Percentiles rank a stretch among this genome's conserved stretches.
These are phyloP conservation scores for Amphipyra berbera DNA, from an alignment of 2,888 invertebrate species.

Conservation along the genomic window DNA sequence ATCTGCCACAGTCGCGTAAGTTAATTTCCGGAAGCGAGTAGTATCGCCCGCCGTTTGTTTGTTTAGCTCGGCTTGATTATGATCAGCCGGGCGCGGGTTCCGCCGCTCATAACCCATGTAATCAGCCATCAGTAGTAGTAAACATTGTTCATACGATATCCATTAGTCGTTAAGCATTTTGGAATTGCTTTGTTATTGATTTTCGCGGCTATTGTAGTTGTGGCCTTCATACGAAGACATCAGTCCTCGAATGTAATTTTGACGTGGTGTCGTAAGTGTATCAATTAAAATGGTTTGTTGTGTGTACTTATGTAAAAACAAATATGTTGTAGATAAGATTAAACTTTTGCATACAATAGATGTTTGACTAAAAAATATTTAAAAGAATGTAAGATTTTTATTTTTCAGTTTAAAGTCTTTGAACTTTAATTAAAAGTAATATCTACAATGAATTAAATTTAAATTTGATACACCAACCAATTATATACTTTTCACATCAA, in stretches of 20 bases:
- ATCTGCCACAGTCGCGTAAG: constrained; percentile 49
- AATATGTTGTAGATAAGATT: no score
- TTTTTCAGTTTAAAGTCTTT: background rate
- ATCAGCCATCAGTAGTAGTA: constrained; percentile 62
- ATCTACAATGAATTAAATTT: background rate
- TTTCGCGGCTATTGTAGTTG: constrained; percentile 41
- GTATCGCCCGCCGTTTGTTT: constrained; percentile 52
- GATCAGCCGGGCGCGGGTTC: constrained; percentile 41
- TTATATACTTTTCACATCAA: background rate
- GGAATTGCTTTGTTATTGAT: constrained; percentile 60
- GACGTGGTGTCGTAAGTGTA: constrained; percentile 8
- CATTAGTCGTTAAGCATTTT: constrained; percentile 62
- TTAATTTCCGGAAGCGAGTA: constrained; percentile 52
- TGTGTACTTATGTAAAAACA: background rate
- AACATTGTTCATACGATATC: constrained; percentile 67
- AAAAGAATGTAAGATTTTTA: no score
- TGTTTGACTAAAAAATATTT: no score
- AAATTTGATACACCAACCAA: constrained; percentile 1
- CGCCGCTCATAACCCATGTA: constrained; percentile 53
- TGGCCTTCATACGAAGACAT: constrained; percentile 23
- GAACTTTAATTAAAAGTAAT: background rate
- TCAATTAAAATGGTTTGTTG: background rate
- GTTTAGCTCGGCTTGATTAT: constrained; percentile 61
- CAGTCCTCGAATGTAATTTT: constrained; percentile 13
- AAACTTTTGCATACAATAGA: no score